A percentile compares a stretch with the other conserved stretches of the same genome.
Evolutionary conservation across 1,140 invertebrate genomes (phyloP).

Genomic region (Hermetia illucens): DNA sequence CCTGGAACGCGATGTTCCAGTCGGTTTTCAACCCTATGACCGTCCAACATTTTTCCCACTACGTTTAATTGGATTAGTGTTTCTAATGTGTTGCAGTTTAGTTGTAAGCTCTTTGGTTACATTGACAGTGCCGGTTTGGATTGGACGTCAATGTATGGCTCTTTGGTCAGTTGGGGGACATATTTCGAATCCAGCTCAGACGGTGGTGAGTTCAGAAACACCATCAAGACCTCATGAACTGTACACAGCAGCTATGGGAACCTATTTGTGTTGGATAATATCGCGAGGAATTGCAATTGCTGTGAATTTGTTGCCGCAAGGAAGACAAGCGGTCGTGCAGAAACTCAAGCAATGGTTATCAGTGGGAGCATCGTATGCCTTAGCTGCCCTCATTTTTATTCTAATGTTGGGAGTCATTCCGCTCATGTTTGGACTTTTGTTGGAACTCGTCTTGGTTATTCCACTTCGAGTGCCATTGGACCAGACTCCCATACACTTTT

Average conservation of each 20-base stretch:
- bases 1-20: constrained; percentile 58
- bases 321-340: constrained; percentile 57
- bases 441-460: constrained; percentile 84
- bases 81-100: constrained; percentile 71
- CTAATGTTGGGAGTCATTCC: constrained; percentile 86
- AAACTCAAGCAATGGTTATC: constrained; percentile 63
- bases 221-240: constrained; percentile 75
- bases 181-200: constrained; percentile 19
- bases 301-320: constrained; percentile 76
- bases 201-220: constrained; percentile 33
- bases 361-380: constrained; percentile 47
- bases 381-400: constrained; percentile 45
- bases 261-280: constrained; percentile 84
- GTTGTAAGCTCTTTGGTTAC: constrained; percentile 40
- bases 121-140: constrained; percentile 69
- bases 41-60: constrained; percentile 69
- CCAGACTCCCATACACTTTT: constrained; percentile 88
- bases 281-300: constrained; percentile 64
- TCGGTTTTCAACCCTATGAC: constrained; percentile 77
- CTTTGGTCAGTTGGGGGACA: constrained; percentile 55
- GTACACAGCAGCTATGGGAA: constrained; percentile 77
- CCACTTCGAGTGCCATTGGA: constrained; percentile 84
- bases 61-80: constrained; percentile 59
- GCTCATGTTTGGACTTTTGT: constrained; percentile 76
- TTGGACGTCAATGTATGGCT: constrained; percentile 77